A percentile compares a stretch with the other conserved stretches of the same genome.
Conservation (phyloP, 2,797 vertebrate species). For the Hypotaenidia philippensis region DNA sequence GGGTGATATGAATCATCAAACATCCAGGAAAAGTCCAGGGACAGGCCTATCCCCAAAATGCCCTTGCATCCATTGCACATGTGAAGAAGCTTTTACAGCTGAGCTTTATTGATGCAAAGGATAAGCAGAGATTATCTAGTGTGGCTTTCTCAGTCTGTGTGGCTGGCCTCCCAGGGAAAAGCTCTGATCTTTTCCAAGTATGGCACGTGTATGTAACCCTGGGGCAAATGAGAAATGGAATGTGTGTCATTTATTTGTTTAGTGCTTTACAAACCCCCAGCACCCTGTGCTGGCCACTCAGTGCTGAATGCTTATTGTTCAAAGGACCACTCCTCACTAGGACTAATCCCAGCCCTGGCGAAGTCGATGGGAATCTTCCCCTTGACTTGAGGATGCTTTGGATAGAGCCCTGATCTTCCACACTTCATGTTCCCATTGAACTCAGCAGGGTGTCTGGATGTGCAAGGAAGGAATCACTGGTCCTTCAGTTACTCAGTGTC, state of each 20-base stretch:
- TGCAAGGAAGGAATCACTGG: not conserved
- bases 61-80: not conserved
- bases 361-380: not conserved
- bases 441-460: not conserved
- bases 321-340: not conserved
- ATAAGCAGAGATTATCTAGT: constrained; percentile 16
- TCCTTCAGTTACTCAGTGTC: not conserved
- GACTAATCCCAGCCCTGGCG: not conserved
- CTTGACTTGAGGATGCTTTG: not conserved
- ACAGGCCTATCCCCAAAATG: not conserved
- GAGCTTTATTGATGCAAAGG: not conserved
- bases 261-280: constrained; percentile 20
- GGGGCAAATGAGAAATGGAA: constrained; percentile 36
- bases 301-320: constrained; percentile 10
- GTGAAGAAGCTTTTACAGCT: constrained; percentile 39
- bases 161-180: constrained; percentile 35
- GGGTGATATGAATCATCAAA: not conserved
- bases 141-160: constrained; percentile 26
- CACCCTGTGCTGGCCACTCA: not conserved
- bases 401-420: not conserved
- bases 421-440: not conserved
- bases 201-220: not conserved
- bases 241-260: constrained; percentile 61
- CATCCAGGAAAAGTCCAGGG: not conserved
- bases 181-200: constrained; percentile 19